Percentiles rank a stretch among this genome's conserved stretches.
phyloP scores from a whole-genome alignment of 2,797 vertebrate genomes.

The Siniperca obscura region DNA sequence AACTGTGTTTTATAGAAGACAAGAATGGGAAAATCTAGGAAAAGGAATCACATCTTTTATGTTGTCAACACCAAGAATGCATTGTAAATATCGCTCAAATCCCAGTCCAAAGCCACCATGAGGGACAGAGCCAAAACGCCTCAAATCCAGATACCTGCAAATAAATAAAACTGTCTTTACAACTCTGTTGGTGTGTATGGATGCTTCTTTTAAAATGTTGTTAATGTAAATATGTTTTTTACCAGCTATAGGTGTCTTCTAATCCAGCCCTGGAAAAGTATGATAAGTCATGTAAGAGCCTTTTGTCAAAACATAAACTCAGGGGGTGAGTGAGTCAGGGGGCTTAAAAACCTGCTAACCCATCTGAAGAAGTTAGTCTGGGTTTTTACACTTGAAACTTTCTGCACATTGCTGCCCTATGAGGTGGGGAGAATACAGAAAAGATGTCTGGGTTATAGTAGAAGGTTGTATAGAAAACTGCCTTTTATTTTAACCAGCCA shows the following conservation, averaged over 20 bases:
- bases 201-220: neutral
- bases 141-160: slow-evolving; percentile 96
- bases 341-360: neutral
- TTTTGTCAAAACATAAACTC: slow-evolving; percentile 8
- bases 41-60: slow-evolving; percentile 98
- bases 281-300: slow-evolving; percentile 54
- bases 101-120: slow-evolving; percentile 98
- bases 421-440: neutral
- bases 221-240: slow-evolving; percentile 59
- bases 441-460: neutral
- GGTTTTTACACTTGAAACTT: slow-evolving; percentile 1
- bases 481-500: neutral
- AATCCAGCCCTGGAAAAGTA: slow-evolving; percentile 86
- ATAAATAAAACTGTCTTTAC: neutral
- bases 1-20: slow-evolving; percentile 85
- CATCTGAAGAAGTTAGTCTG: neutral
- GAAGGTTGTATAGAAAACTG: neutral
- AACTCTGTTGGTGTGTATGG: neutral
- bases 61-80: slow-evolving; percentile 93
- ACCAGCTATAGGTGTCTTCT: slow-evolving; percentile 91
- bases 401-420: neutral
- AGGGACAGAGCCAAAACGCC: slow-evolving; percentile 93
- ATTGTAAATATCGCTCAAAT: slow-evolving; percentile 96
- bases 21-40: slow-evolving; percentile 93
- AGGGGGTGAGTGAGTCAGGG: neutral